These are phyloP conservation scores for Pseudeuparius sepicola DNA, from an alignment of 2,888 invertebrate genomes.

Conservation along the genomic window DNA sequence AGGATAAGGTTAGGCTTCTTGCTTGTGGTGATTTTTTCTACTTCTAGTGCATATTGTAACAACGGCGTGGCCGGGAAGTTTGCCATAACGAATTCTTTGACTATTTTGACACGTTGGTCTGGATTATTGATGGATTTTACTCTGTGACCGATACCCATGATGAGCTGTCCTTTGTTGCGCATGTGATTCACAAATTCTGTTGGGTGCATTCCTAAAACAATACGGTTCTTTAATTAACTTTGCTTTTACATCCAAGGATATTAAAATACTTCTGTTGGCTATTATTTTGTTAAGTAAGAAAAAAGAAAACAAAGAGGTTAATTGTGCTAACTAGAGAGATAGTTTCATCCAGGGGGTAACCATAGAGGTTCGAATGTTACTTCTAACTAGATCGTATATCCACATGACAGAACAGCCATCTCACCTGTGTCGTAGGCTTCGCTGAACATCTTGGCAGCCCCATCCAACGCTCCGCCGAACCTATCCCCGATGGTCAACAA, in stretches of 20 bases:
- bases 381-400: too few relatives aligned
- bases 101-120: constrained; percentile 93
- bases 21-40: constrained; percentile 96
- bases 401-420: too few relatives aligned
- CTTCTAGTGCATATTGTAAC: constrained; percentile 92
- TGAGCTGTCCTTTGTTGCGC: constrained; percentile 92
- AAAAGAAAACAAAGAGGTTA: constrained; percentile 9
- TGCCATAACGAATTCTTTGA: constrained; percentile 90
- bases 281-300: constrained; percentile 6
- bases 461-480: constrained; percentile 96
- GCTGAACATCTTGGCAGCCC: constrained; percentile 95
- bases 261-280: constrained; percentile 2
- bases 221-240: background rate
- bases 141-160: constrained; percentile 98
- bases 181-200: constrained; percentile 98
- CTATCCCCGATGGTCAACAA: constrained; percentile 96
- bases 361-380: too few relatives aligned
- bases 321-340: constrained; percentile 3
- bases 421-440: constrained; percentile 91
- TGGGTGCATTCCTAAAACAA: constrained; percentile 62
- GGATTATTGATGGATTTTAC: constrained; percentile 94
- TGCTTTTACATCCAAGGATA: background rate
- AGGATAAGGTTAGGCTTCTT: constrained; percentile 99
- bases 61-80: constrained; percentile 91
- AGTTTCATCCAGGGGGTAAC: too few relatives aligned